Evolutionary conservation across 2,888 invertebrate genomes (phyloP).

Genomic region (Glaucopsyche alexis): DNA sequence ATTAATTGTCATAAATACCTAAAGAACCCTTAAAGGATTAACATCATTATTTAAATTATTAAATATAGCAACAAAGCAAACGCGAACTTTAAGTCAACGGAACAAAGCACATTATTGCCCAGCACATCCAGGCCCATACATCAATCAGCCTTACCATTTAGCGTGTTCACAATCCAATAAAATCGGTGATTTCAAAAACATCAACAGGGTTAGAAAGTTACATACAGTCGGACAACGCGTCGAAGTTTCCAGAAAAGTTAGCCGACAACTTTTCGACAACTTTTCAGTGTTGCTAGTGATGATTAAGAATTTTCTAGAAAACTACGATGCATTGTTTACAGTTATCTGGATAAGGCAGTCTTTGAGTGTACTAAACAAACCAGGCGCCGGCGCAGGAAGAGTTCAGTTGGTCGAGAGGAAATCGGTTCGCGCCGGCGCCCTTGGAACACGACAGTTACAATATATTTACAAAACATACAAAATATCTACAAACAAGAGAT

Average conservation of each 20-base stretch:
- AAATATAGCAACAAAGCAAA: slow-evolving; percentile 46
- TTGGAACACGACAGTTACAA: slow-evolving; percentile 15
- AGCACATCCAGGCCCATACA: slow-evolving; percentile 34
- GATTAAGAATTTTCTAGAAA: no score
- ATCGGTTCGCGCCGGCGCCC: slow-evolving; percentile 20
- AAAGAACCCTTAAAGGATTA: slow-evolving; percentile 51
- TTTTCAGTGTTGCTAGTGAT: no score
- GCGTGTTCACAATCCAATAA: slow-evolving; percentile 49
- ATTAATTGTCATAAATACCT: slow-evolving; percentile 63
- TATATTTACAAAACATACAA: slow-evolving; percentile 20
- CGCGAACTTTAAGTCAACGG: slow-evolving; percentile 23
- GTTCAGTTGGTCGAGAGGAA: neutral
- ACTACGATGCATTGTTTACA: neutral
- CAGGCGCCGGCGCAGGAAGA: slow-evolving; percentile 1
- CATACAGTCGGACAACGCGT: neutral
- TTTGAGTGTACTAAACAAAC: slow-evolving; percentile 6
- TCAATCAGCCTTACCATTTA: slow-evolving; percentile 62
- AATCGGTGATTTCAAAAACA: slow-evolving; percentile 21
- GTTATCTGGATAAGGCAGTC: slow-evolving; percentile 13
- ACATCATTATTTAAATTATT: slow-evolving; percentile 72
- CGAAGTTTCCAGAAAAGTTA: neutral
- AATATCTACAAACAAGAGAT: slow-evolving; percentile 9
- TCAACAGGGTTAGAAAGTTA: slow-evolving; percentile 3
- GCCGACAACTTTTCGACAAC: neutral
- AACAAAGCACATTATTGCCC: slow-evolving; percentile 28